Percentiles rank a stretch among this genome's conserved stretches.
phyloP scores from a whole-genome alignment of 37 sponge, comb jelly and placozoan species.

The Haliclona indistincta region DNA sequence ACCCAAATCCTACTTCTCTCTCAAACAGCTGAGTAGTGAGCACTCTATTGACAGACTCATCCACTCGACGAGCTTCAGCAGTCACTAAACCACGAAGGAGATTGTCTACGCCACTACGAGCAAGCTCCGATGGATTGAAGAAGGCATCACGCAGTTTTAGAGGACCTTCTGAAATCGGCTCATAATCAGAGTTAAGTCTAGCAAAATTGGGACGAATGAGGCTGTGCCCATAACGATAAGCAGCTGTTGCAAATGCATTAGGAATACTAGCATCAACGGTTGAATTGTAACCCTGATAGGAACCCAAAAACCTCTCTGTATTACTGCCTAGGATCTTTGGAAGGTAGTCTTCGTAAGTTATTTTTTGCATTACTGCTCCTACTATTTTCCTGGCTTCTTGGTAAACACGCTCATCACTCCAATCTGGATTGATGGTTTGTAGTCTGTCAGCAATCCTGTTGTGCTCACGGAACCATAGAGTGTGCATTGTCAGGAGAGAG shows the following conservation, averaged over 20 bases:
- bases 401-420: constrained; percentile 86
- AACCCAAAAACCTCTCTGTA: constrained; percentile 2
- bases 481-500: constrained; percentile 90
- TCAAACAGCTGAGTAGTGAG: constrained; percentile 76
- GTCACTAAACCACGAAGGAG: constrained; percentile 63
- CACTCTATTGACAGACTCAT: constrained; percentile 63
- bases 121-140: constrained; percentile 50
- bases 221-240: constrained; percentile 87
- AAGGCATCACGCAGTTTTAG: constrained; percentile 66
- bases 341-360: constrained; percentile 85
- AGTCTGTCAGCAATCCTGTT: constrained; percentile 82
- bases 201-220: constrained; percentile 58
- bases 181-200: constrained; percentile 40
- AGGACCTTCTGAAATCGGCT: constrained; percentile 35
- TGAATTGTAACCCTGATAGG: constrained; percentile 53
- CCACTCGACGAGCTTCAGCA: constrained; percentile 38
- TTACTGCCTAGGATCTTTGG: constrained; percentile 66
- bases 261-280: constrained; percentile 61
- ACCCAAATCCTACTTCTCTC: not conserved
- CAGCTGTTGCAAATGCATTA: constrained; percentile 80
- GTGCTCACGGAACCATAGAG: constrained; percentile 94
- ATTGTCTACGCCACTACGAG: constrained; percentile 49
- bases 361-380: constrained; percentile 80
- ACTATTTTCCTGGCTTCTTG: constrained; percentile 87
- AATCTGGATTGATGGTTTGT: constrained; percentile 63